A percentile compares a stretch with the other conserved stretches of the same genome.
These are phyloP conservation scores for Andrena flavipes DNA, from an alignment of 2,888 invertebrate species.

Conservation along the genomic window DNA sequence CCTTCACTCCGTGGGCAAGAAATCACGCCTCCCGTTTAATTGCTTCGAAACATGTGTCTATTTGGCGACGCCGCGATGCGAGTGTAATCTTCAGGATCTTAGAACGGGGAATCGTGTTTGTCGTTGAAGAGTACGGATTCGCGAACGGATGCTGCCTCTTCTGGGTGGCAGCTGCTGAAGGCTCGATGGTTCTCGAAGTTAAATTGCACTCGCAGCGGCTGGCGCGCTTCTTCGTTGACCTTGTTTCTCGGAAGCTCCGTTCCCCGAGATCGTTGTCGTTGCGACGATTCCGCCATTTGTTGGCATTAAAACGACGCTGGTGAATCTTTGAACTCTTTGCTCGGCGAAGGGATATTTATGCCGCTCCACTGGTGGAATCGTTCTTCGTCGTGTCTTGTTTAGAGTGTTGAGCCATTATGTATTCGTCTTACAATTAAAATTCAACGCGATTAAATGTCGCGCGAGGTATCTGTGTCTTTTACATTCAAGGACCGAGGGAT, in stretches of 20 bases:
- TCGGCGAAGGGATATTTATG: too few species aligned
- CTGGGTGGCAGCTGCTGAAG: background rate
- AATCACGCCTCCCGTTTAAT: constrained; percentile 32
- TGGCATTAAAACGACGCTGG: background rate
- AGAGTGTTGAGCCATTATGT: too few species aligned
- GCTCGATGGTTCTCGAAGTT: constrained; percentile 37
- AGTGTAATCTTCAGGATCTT: constrained; percentile 52
- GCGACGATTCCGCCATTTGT: constrained; percentile 15
- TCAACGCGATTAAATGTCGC: too few species aligned
- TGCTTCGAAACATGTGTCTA: constrained; percentile 8
- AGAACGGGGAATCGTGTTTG: background rate
- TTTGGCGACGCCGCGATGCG: constrained; percentile 21
- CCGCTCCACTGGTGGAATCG: too few species aligned
- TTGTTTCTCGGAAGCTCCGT: constrained; percentile 2
- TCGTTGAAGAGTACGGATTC: background rate
- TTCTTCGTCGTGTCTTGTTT: too few species aligned
- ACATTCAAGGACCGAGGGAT: background rate
- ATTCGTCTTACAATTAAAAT: too few species aligned
- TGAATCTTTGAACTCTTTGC: too few species aligned
- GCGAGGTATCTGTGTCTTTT: too few species aligned
- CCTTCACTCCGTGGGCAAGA: background rate
- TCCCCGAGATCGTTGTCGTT: constrained; percentile 15
- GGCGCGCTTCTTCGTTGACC: constrained; percentile 32
- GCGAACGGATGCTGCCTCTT: background rate
- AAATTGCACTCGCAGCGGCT: constrained; percentile 40